Base-by-base conservation (phyloP, 92 coral and sea anemone genomes). In the Chrysogorgia sp. region DNA sequence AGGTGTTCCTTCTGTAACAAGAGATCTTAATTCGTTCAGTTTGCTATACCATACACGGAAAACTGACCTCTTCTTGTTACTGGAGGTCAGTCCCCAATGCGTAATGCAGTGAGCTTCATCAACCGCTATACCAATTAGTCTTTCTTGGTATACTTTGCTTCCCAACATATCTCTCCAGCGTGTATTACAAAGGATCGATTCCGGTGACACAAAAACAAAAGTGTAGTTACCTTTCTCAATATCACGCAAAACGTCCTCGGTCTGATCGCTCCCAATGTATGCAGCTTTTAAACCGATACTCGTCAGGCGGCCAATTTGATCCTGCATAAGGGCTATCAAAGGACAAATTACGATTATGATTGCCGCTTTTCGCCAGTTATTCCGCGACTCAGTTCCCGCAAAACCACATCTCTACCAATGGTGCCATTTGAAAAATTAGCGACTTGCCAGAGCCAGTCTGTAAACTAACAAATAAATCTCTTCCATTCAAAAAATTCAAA, bases 31-130 rank as follows among this genome's bases (percentile, higher is more conserved):
- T n/a, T n/a, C n/a, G n/a, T n/a, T n/a, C n/a, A n/a, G n/a, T n/a
- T n/a, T n/a, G n/a, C n/a, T n/a, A n/a, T n/a, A n/a, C n/a, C n/a
- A n/a, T n/a, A n/a, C n/a, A n/a, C n/a, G 32, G n/a, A n/a, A n/a
- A n/a, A n/a, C n/a, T n/a, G n/a, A n/a, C n/a, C n/a, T n/a, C 10
- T n/a, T 34, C n/a, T n/a, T 43, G 50, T 65, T 64, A 0, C 53
- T 83, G 23, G 67, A 35, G 13, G 83, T 64, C 3, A 75, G 30
- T 15, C 83, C 83, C 87, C 87, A 83, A 22, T 76, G 55, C 2
- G 87, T 75, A 31, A 82, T 64, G 31, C 83, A 77, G 47, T 77
- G 83, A 28, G 62, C 83, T 48, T 82, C 82, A 48, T 60, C 81
- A 35, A 82, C 67, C n/a, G n/a, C n/a, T n/a, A n/a, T n/a, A n/a